Base-by-base conservation (phyloP, 2,113 vertebrate species). In the Ailuropoda melanoleuca region DNA sequence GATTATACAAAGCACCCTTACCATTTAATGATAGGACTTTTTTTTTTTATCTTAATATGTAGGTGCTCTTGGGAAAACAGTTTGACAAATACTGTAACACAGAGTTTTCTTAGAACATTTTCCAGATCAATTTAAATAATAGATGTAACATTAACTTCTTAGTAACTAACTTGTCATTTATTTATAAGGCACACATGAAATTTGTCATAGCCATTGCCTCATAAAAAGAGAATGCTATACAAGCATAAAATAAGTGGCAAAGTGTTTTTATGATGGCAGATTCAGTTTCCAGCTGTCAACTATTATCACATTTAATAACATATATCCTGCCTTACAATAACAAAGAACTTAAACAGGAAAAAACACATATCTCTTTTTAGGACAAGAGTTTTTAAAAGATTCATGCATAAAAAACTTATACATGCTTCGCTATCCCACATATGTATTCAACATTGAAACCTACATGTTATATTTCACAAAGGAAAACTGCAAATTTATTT, bases 121-220 rank as follows among this genome's bases (percentile, higher is more conserved):
- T 87, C 34, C 55, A 80, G 13, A 86, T 31, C 24, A 66, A 4
- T 77, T 94, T 90, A 84, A 96, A 93, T 88, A 95, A 93, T 88
- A 74, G 48, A 92, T 75, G 26, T 37, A 91, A 24, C n/a, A 91
- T 81, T 93, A 95, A 88, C n/a, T 68, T 7, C 62, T 93, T 88
- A 64, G 26, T 70, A 64, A 95, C 64, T 53, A 68, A 70, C 14
- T 68, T 74, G 14, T 93, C 37, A 48, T 85, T 75, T 92, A 92
- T 95, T 91, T 94, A 50, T 81, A 58, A 66, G 29, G 3, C 70
- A 37, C 21, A 46, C 31, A 37, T 53, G 60, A 70, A 94, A 86
- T 81, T 81, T 78, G 17, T 50, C 8, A 26, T 80, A 75, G 19
- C 19, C 53, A 19, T 70, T 29, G 80, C 12, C 21, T 86, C 23